Percentiles rank a stretch among this genome's conserved stretches.
These are phyloP conservation scores for Chroicocephalus ridibundus DNA, from an alignment of 2,113 vertebrate genomes.

Conservation along the genomic window DNA sequence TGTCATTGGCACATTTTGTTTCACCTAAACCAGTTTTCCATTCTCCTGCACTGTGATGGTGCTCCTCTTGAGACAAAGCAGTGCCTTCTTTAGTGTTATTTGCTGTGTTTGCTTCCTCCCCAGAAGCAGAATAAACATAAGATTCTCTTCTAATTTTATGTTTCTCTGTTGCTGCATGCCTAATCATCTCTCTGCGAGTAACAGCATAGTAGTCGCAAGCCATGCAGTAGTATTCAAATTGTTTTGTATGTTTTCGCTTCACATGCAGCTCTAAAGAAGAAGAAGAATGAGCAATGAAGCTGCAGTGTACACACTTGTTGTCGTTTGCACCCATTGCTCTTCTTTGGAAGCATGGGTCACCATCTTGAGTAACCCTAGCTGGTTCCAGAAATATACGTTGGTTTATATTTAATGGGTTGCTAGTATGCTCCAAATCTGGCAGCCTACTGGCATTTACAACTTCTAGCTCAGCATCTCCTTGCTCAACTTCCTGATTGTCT, in stretches of 20 bases:
- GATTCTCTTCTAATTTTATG: conserved; percentile 88
- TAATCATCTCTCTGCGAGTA: conserved; percentile 90
- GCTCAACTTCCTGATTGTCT: conserved; percentile 37
- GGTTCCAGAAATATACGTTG: conserved; percentile 1
- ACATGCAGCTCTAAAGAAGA: conserved; percentile 88
- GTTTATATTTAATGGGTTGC: conserved; percentile 2
- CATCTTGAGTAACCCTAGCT: conserved; percentile 24
- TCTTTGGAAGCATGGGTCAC: conserved; percentile 48
- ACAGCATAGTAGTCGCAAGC: conserved; percentile 95
- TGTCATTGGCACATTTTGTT: not conserved
- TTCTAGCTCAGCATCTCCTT: conserved; percentile 26
- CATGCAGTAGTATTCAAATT: conserved; percentile 93
- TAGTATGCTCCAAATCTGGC: not conserved
- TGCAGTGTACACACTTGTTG: conserved; percentile 82
- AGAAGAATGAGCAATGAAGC: conserved; percentile 85
- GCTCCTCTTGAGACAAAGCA: conserved; percentile 9
- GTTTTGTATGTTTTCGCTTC: conserved; percentile 90
- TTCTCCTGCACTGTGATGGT: not conserved
- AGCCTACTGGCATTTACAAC: conserved; percentile 10
- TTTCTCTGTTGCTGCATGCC: conserved; percentile 90
- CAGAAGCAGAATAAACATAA: conserved; percentile 67
- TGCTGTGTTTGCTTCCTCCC: not conserved
- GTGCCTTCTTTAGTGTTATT: not conserved
- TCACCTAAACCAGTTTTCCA: not conserved
- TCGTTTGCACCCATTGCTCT: conserved; percentile 46